Evolutionary conservation across 2,797 vertebrate genomes (phyloP).

Genomic region (Microtus agrestis): DNA sequence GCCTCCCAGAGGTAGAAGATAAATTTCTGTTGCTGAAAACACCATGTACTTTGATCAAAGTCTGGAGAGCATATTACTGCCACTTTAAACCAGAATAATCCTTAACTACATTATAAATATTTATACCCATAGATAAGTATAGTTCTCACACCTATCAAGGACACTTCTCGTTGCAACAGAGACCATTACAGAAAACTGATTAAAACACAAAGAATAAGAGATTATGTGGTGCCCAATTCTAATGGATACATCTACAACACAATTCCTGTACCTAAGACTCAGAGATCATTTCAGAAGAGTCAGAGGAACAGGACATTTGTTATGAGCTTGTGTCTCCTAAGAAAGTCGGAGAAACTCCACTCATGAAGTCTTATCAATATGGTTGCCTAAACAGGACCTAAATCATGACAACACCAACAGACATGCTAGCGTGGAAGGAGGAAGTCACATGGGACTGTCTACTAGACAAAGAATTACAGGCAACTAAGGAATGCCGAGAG

Average conservation of each 20-base stretch:
- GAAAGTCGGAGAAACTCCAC: not conserved
- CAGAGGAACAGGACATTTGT: not conserved
- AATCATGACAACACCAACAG: not conserved
- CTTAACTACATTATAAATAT: not conserved
- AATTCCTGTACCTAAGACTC: not conserved
- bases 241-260: not conserved
- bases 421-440: not conserved
- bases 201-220: not conserved
- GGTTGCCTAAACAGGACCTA: not conserved
- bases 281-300: not conserved
- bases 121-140: not conserved
- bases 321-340: not conserved
- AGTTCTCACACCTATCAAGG: not conserved
- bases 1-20: not conserved
- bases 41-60: not conserved
- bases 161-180: not conserved
- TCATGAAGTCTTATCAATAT: not conserved
- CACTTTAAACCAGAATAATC: not conserved
- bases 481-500: not conserved
- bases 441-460: too few relatives aligned
- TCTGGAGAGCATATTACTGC: not conserved
- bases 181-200: not conserved
- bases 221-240: not conserved
- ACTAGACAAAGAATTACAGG: not conserved
- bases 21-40: not conserved